Evolutionary conservation across 2,797 vertebrate genomes (phyloP).

Genomic region (Coregonus suidteri): DNA sequence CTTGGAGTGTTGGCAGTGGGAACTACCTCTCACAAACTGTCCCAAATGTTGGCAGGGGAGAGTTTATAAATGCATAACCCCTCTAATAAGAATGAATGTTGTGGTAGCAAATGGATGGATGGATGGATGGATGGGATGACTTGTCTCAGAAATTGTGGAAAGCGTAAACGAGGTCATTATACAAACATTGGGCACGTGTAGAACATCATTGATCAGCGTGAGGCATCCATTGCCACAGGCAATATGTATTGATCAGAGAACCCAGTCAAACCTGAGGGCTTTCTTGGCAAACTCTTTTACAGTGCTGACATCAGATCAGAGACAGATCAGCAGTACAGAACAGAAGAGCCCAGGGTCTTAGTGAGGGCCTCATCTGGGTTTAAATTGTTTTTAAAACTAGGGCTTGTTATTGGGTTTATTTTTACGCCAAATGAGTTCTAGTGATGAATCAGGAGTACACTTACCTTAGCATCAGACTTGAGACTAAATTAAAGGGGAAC

Average conservation of each 20-base stretch:
- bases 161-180: not conserved
- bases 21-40: not conserved
- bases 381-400: not conserved
- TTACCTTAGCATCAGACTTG: too few relatives aligned
- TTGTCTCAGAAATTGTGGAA: not conserved
- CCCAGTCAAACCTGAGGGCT: not conserved
- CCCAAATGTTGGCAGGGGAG: not conserved
- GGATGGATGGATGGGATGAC: not conserved
- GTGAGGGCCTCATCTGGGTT: not conserved
- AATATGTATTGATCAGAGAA: not conserved
- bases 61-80: not conserved
- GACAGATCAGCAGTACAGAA: too few relatives aligned
- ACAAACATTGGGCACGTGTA: not conserved
- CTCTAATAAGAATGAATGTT: not conserved
- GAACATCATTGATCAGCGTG: not conserved
- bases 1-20: not conserved
- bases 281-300: conserved; percentile 1
- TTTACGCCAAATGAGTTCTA: too few relatives aligned
- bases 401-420: not conserved
- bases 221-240: conserved; percentile 6
- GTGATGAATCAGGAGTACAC: too few relatives aligned
- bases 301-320: not conserved
- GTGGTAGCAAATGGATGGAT: not conserved
- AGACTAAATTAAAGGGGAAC: too few relatives aligned
- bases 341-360: too few relatives aligned